Conservation (phyloP, 2,888 invertebrate genomes). For the Crepidodera aurea region DNA sequence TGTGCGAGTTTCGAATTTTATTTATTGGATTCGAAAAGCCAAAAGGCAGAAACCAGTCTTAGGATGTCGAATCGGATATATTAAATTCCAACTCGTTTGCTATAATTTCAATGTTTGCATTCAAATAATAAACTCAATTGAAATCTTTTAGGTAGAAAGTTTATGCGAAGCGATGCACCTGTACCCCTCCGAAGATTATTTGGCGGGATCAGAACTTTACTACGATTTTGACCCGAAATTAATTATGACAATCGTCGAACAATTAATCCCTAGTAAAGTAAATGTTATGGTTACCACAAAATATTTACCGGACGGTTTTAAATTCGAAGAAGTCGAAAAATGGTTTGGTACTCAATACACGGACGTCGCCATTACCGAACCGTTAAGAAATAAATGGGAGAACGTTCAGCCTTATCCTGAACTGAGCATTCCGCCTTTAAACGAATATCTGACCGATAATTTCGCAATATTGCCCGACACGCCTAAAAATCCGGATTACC, state of each 20-base stretch:
- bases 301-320: constrained; percentile 62
- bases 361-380: constrained; percentile 69
- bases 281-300: constrained; percentile 76
- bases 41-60: no score
- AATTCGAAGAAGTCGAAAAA: constrained; percentile 74
- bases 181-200: constrained; percentile 79
- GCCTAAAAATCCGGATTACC: constrained; percentile 60
- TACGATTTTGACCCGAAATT: constrained; percentile 79
- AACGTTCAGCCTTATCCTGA: constrained; percentile 65
- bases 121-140: no score
- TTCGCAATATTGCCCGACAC: constrained; percentile 68
- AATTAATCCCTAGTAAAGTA: constrained; percentile 71
- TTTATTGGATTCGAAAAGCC: no score
- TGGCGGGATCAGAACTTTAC: constrained; percentile 78
- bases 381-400: constrained; percentile 73
- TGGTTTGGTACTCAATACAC: constrained; percentile 88
- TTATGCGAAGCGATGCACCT: constrained; percentile 81
- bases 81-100: no score
- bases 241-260: constrained; percentile 68
- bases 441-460: constrained; percentile 76
- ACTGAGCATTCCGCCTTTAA: constrained; percentile 75
- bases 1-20: no score
- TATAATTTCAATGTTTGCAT: no score
- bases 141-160: constrained; percentile 71
- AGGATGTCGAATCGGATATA: no score